Conservation (phyloP, 2,888 invertebrate genomes). For the Dimorphilus gyrociliatus region DNA sequence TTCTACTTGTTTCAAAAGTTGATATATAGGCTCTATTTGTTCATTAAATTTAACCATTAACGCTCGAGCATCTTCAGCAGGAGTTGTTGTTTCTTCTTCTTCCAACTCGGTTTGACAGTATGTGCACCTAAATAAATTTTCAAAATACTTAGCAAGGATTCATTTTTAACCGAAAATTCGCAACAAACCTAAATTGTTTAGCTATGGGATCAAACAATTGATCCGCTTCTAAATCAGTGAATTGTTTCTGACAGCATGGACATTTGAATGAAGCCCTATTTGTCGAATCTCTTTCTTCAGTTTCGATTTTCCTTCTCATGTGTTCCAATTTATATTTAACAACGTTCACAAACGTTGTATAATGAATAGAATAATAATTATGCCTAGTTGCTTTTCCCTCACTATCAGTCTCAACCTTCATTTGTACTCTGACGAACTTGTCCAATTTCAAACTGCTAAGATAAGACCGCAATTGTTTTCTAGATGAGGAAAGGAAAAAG, state of each 20-base stretch:
- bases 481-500: too few species aligned
- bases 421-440: constrained; percentile 53
- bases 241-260: constrained; percentile 72
- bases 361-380: constrained; percentile 92
- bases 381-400: constrained; percentile 90
- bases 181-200: too few species aligned
- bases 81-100: constrained; percentile 80
- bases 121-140: constrained; percentile 46
- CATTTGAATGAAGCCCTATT: constrained; percentile 89
- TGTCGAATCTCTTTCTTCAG: constrained; percentile 81
- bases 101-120: constrained; percentile 75
- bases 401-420: constrained; percentile 83
- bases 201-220: constrained; percentile 25
- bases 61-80: constrained; percentile 77
- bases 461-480: constrained; percentile 70
- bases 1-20: constrained; percentile 63
- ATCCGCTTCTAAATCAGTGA: constrained; percentile 73
- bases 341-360: constrained; percentile 84
- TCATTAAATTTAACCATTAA: constrained; percentile 73
- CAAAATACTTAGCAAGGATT: too few species aligned
- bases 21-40: constrained; percentile 75
- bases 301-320: constrained; percentile 86
- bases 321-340: constrained; percentile 91
- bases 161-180: too few species aligned
- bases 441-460: constrained; percentile 63